phyloP scores from a whole-genome alignment of 2,113 vertebrate species.

The Mormyrus lacerda region DNA sequence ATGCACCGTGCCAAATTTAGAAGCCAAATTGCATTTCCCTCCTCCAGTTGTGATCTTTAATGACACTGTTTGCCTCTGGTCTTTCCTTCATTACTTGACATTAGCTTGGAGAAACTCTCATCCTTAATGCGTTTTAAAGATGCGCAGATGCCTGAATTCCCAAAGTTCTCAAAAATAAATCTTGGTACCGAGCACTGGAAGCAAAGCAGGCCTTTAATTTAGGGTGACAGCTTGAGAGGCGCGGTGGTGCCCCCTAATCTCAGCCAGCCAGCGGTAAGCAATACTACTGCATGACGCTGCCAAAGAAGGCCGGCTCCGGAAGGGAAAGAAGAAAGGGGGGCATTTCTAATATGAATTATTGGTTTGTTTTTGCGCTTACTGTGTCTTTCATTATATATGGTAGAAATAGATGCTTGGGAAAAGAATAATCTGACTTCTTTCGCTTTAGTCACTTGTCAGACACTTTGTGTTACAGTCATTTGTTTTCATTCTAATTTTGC shows the following conservation, averaged over 20 bases:
- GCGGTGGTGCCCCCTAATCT: neutral
- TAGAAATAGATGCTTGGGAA: neutral
- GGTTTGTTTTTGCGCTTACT: neutral
- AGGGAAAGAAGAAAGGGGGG: neutral
- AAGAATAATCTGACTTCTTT: neutral
- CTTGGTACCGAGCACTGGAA: neutral
- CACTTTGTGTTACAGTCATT: neutral
- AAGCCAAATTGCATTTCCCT: neutral
- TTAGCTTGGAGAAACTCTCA: neutral
- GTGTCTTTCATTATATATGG: neutral
- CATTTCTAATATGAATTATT: neutral
- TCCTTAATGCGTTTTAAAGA: slow-evolving; percentile 10
- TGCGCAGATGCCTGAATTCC: neutral
- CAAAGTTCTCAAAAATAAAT: slow-evolving; percentile 11
- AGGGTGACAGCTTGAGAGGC: neutral
- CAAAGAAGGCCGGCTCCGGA: neutral
- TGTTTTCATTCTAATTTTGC: neutral
- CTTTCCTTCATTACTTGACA: neutral
- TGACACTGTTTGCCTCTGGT: neutral
- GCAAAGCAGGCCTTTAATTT: neutral
- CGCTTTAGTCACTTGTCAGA: neutral
- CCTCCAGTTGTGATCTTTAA: neutral
- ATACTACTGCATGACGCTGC: neutral
- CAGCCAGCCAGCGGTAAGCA: neutral
- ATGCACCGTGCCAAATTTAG: neutral